Evolutionary conservation across 1,140 invertebrate species (phyloP).

Genomic region (Bombus affinis): DNA sequence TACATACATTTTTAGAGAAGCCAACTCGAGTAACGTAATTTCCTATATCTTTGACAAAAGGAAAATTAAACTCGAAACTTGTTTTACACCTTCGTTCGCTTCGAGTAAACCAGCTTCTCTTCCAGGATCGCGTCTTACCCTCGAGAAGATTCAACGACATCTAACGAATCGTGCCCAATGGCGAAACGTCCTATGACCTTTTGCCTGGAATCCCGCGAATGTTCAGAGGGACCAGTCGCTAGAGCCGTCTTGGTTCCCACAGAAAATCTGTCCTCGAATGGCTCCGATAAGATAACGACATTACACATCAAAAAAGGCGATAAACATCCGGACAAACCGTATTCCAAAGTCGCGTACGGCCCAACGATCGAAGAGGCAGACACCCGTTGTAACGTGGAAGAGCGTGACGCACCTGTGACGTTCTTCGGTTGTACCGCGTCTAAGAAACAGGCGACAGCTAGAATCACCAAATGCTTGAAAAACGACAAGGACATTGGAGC

Average conservation of each 20-base stretch:
- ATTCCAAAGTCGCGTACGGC: slow-evolving; percentile 24
- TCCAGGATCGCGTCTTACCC: slow-evolving; percentile 3
- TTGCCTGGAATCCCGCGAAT: slow-evolving; percentile 38
- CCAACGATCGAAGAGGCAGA: neutral
- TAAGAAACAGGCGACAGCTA: slow-evolving; percentile 6
- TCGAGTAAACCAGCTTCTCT: neutral
- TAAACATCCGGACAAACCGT: neutral
- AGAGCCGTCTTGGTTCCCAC: neutral
- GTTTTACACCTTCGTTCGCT: too few species aligned
- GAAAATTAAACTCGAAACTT: neutral
- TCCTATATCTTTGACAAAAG: too few species aligned
- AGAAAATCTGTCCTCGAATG: neutral
- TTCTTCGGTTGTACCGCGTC: slow-evolving; percentile 46
- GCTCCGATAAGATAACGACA: neutral
- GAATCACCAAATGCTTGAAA: slow-evolving; percentile 7
- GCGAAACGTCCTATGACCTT: neutral
- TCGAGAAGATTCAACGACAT: neutral
- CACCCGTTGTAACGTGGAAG: neutral
- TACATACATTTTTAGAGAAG: too few species aligned
- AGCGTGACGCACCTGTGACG: neutral
- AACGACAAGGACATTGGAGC: neutral
- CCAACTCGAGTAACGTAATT: too few species aligned
- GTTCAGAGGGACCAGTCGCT: slow-evolving; percentile 1
- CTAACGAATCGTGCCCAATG: neutral
- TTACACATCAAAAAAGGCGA: slow-evolving; percentile 25